Conservation (phyloP, 2,888 invertebrate species). For the Leptopilina drosophilae region DNA sequence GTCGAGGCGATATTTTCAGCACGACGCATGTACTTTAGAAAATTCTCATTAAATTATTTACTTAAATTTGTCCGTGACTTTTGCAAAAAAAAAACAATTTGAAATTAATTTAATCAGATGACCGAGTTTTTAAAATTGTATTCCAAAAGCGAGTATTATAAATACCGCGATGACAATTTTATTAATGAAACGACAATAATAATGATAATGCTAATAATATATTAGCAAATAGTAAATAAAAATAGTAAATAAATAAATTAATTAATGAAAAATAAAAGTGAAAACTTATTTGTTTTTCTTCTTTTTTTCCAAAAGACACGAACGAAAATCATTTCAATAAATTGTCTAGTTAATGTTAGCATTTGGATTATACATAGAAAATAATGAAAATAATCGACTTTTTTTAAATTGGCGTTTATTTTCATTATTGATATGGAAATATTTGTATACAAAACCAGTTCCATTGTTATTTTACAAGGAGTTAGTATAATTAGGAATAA, state of each 20-base stretch:
- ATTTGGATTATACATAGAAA: neutral
- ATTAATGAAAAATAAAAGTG: too few species aligned
- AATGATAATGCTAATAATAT: neutral
- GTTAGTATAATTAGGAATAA: too few species aligned
- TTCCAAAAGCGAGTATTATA: too few species aligned
- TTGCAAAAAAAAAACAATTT: neutral
- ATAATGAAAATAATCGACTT: constrained; percentile 9
- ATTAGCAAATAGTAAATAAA: too few species aligned
- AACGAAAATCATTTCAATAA: neutral
- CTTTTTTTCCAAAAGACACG: constrained; percentile 20
- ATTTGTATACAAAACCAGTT: neutral
- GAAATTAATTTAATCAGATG: too few species aligned
- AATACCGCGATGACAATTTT: too few species aligned
- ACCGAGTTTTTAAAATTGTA: too few species aligned
- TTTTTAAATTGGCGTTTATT: constrained; percentile 2
- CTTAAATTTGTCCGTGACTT: neutral
- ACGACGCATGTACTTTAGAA: constrained; percentile 32
- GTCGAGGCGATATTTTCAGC: constrained; percentile 25
- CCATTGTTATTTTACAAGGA: neutral
- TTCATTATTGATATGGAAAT: neutral
- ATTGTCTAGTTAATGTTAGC: neutral
- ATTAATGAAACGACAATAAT: too few species aligned
- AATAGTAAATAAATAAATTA: neutral
- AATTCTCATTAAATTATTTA: constrained; percentile 8
- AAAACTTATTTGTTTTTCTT: neutral